phyloP scores from a whole-genome alignment of 2,797 vertebrate species.

The Ibycter americanus region DNA sequence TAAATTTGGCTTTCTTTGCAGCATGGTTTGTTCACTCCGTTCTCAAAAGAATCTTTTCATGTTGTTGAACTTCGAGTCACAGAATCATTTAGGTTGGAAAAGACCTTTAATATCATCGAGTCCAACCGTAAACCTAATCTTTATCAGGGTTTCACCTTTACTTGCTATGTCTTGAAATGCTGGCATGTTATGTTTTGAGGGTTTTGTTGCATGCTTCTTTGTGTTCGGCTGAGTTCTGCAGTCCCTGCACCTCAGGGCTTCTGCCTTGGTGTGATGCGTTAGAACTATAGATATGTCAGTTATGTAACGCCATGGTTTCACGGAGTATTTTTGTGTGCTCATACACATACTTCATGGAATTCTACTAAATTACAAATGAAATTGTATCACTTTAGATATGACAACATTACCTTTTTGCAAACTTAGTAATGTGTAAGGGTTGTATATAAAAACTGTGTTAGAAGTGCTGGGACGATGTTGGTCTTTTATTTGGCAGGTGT shows the following conservation, averaged over 20 bases:
- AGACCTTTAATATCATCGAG: neutral
- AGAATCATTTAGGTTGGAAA: neutral
- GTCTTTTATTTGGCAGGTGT: constrained; percentile 80
- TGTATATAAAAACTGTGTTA: neutral
- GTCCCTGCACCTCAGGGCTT: constrained; percentile 27
- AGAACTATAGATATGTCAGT: neutral
- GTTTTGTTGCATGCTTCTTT: neutral
- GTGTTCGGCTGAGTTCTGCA: neutral
- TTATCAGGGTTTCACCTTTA: neutral
- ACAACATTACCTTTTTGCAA: neutral
- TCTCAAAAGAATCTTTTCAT: neutral
- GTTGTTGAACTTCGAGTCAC: neutral
- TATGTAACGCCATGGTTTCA: neutral
- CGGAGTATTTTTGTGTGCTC: neutral
- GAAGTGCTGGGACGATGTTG: constrained; percentile 13
- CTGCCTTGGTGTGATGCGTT: neutral
- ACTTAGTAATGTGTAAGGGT: too few relatives aligned
- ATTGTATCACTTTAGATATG: neutral
- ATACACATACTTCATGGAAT: neutral
- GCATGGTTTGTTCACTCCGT: neutral
- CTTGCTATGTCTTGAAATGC: neutral
- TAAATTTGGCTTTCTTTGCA: neutral
- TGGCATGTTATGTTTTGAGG: neutral
- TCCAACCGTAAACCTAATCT: neutral
- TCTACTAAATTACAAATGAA: neutral